Evolutionary conservation across 2,113 vertebrate genomes (phyloP).

Genomic region (Emydura subglobosa): DNA sequence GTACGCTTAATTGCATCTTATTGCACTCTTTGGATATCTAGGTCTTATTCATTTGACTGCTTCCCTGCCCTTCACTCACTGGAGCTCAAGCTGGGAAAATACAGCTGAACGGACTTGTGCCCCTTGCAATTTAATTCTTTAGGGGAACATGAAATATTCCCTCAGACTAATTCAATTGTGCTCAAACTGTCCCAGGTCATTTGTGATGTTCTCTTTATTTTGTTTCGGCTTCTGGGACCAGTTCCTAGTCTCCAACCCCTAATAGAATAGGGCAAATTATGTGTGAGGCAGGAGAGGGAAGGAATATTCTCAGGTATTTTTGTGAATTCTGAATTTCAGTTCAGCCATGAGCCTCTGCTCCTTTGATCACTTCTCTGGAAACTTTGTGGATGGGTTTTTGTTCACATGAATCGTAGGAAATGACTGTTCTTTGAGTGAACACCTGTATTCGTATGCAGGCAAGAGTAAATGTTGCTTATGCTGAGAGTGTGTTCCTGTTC

Average conservation of each 20-base stretch:
- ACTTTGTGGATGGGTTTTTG: neutral
- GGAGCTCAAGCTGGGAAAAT: slow-evolving; percentile 21
- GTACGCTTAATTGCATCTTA: neutral
- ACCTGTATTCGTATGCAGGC: neutral
- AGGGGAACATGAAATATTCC: neutral
- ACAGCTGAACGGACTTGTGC: neutral
- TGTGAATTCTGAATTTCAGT: neutral
- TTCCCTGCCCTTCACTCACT: neutral
- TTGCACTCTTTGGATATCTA: neutral
- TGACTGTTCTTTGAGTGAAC: neutral
- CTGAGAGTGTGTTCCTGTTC: neutral
- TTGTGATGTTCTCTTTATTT: slow-evolving; percentile 22
- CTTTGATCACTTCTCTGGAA: neutral
- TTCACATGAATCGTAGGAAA: neutral
- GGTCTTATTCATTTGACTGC: neutral
- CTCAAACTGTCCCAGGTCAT: neutral
- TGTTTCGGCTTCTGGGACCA: slow-evolving; percentile 19
- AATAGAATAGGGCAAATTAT: neutral
- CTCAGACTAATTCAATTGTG: neutral
- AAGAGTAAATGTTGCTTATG: neutral
- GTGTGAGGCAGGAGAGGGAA: neutral
- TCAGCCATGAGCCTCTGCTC: neutral
- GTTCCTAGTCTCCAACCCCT: neutral
- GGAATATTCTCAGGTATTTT: neutral
- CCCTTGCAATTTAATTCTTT: slow-evolving; percentile 12